phyloP scores from a whole-genome alignment of 2,113 vertebrate genomes.

The Uria lomvia region DNA sequence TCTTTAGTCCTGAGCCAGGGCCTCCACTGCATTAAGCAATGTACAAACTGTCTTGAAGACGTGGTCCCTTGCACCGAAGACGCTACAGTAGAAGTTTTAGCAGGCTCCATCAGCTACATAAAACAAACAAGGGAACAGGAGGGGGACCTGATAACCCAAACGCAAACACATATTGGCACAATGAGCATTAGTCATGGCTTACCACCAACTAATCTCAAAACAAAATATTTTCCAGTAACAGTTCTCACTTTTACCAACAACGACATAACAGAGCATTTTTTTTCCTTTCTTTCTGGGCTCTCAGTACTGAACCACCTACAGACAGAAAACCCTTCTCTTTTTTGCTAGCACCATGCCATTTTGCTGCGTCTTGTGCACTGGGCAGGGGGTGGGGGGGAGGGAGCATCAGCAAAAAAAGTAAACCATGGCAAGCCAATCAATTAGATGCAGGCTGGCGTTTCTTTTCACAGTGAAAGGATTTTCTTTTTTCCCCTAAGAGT shows the following conservation, averaged over 20 bases:
- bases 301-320: constrained; percentile 8
- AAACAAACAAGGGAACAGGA: not conserved
- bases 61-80: not conserved
- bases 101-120: not conserved
- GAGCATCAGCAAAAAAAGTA: not conserved
- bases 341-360: not conserved
- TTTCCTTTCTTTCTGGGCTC: not conserved
- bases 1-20: not conserved
- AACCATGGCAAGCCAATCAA: not conserved
- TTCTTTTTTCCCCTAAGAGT: not conserved
- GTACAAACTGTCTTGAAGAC: not conserved
- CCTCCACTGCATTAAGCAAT: not conserved
- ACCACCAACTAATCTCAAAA: constrained; percentile 27
- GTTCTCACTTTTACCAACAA: constrained; percentile 45
- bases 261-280: not conserved
- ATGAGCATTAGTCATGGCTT: constrained; percentile 36
- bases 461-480: not conserved
- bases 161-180: not conserved
- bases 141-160: not conserved
- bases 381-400: too few species aligned
- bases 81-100: not conserved
- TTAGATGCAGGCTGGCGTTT: not conserved
- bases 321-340: not conserved
- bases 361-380: not conserved
- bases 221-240: constrained; percentile 39